Percentiles rank a stretch among this genome's conserved stretches.
Evolutionary conservation across 2,797 vertebrate genomes (phyloP).

Genomic region (Alosa sapidissima): DNA sequence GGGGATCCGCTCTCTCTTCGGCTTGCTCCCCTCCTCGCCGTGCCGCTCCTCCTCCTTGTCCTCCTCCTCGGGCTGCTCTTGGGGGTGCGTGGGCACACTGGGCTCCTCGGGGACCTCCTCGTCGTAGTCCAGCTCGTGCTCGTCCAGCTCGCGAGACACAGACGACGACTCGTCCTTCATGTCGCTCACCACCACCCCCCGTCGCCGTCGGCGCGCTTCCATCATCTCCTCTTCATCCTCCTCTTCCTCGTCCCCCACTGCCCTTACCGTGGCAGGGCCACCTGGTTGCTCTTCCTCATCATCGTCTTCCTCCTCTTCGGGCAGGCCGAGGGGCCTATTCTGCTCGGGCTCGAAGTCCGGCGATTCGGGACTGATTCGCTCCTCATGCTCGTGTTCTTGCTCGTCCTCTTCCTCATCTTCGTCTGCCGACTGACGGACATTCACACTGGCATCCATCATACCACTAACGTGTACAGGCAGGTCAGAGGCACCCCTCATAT

Average conservation of each 20-base stretch:
- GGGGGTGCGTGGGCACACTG: slow-evolving; percentile 68
- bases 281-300: slow-evolving; percentile 44
- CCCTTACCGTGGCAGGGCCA: slow-evolving; percentile 56
- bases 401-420: slow-evolving; percentile 56
- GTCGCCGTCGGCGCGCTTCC: slow-evolving; percentile 50
- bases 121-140: slow-evolving; percentile 96
- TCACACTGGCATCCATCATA: slow-evolving; percentile 35
- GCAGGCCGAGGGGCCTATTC: slow-evolving; percentile 53
- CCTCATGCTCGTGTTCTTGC: slow-evolving; percentile 37
- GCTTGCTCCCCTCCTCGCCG: slow-evolving; percentile 60
- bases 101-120: slow-evolving; percentile 96
- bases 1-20: slow-evolving; percentile 68
- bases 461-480: slow-evolving; percentile 38
- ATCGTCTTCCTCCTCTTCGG: slow-evolving; percentile 65
- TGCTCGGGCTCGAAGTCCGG: slow-evolving; percentile 80
- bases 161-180: slow-evolving; percentile 88
- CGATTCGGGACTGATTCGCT: slow-evolving; percentile 74
- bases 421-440: slow-evolving; percentile 30
- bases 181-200: slow-evolving; percentile 73
- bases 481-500: background rate
- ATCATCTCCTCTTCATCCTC: slow-evolving; percentile 70
- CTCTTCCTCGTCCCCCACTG: slow-evolving; percentile 68
- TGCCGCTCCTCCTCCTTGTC: slow-evolving; percentile 72
- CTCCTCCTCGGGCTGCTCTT: slow-evolving; percentile 79
- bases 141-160: slow-evolving; percentile 90